Base-by-base conservation (phyloP, 2,797 vertebrate genomes). In the Kryptopterus vitreolus region DNA sequence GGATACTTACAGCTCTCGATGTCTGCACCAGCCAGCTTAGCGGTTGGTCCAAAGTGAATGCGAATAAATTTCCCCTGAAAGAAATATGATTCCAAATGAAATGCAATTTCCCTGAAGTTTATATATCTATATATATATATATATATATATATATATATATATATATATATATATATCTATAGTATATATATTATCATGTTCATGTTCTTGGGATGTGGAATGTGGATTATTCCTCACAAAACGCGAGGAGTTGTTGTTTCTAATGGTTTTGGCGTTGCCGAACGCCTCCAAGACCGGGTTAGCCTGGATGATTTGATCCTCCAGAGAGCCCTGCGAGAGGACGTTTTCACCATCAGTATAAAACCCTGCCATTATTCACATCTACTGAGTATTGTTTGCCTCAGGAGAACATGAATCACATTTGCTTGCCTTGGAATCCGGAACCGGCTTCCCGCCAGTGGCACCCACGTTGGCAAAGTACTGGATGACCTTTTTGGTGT, bases 11-110 rank as follows among this genome's bases (percentile, higher is more conserved):
- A 95, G 80, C 86, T 91, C 87, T 94, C 89, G 9, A 91, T 88
- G 85, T 93, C 90, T 4, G 91, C 92, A 78, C 92, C 89, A 82
- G 91, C 89, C 86, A 93, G 91, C 82, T 92, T 92, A 83, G 91
- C 91, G 74, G 85, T 92, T 11, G 90, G 91, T 43, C 92, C 91
- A 43, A 91, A 94, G 88, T 93, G 93, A 88, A 95, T 94, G 85
- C 88, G 87, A 85, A 95, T 94, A 84, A 92, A 95, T 90, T 94
- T 95, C 81, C 91, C 93, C 92, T 94, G 76, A 79, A 87, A 81
- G 1, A 85, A 85, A 85, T 16, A 69, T 70, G 18, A 78, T 79
- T 84, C 29, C 55, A 59, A 76, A 71, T 18, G 13, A 62, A 66
- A 46, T 58, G n/a, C 6, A 9, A 9, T 55, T 53, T 61, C 15